Base-by-base conservation (phyloP, 1,140 invertebrate genomes). In the Melitaea cinxia region DNA sequence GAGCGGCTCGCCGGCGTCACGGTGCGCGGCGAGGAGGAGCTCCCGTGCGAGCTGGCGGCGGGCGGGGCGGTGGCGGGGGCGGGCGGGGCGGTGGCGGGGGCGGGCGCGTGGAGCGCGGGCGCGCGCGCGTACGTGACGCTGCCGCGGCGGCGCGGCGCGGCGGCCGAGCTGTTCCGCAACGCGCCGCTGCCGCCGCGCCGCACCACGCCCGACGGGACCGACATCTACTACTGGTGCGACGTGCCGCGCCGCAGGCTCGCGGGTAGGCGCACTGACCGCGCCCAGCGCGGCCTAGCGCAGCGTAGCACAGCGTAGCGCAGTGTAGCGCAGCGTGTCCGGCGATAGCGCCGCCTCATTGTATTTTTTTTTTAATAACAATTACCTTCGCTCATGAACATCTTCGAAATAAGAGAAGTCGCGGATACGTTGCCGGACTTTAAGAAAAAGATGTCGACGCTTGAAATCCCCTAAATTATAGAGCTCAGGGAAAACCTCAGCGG, bases 161-260 rank as follows among this genome's bases (percentile, higher is more conserved):
- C 70, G 55, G 75, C 76, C 50, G 72, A 65, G 65, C 65, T 75
- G 70, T 75, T 56, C 73, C 71, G 9, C 93, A 94, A 75, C 91
- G 94, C 68, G 52, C 68, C 69, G 52, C 70, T 79, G 69, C 94
- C 95, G 39, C 95, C 95, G n/a, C 94, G 94, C 75, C 92, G 95
- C 33, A 93, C 94, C 71, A 95, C 95, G 33, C 94, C 95, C 23
- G 95, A 96, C 91, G 95, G 95, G 70, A 96, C 95, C 23, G 93
- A 94, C 72, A 95, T 96, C 85, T 95, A 95, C 92, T 96, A 96
- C 90, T 96, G 95, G 95, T 96, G 95, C 91, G 95, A 96, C 88
- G 77, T 94, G 75, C 92, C 93, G 63, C 92, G 92, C 66, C 91
- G 91, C 70, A 81, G 80, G 57, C 72, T 77, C 37, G 86, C 92